Evolutionary conservation across 1,140 invertebrate genomes (phyloP), one percentile per base, ranked within the genome.

Genomic region (Caenorhabditis inopinata): DNA sequence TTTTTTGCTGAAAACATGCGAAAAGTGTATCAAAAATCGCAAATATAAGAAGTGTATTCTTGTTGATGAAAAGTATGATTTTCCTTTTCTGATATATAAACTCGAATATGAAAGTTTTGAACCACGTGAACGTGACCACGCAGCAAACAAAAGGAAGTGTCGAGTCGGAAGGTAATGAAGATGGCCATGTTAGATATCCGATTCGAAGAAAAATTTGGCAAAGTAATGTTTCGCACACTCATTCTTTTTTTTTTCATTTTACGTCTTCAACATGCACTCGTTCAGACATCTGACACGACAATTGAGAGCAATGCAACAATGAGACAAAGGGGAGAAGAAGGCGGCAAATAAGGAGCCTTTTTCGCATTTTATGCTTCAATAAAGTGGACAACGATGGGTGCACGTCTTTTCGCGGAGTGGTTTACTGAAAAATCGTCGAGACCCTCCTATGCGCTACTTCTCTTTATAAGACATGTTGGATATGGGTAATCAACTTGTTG

Each of bases 311-410:
- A 58, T 58, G 58, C 58, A 68, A 68, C 58, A 68, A 68, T 68
- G 58, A 68, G 58, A 68, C 58, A 68, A 68, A 68, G 38, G 58
- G 58, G 32, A 38, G 58, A 68, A 68, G 58, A 68, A 68, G 58
- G 58, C 58, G 58, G 58, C 38, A 32, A 68, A 68, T 68, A 68
- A 68, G 58, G 32, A 68, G 58, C 58, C 58, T 68, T 68, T 68
- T 68, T 68, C 58, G 32, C 58, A 68, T 68, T 68, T 68, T 68
- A 68, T 68, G 58, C 58, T 68, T 32, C 58, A 68, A 68, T 68
- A 68, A 68, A 68, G 58, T 68, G 58, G 58, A 68, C 58, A 68
- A 68, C 58, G 58, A 68, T 42, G 38, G 58, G 58, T 68, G 58
- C 58, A 32, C 38, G 58, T 42, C 58, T 68, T 68, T 68, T 68